Conservation (phyloP, 2,797 vertebrate species). For the Pogoniulus pusillus region DNA sequence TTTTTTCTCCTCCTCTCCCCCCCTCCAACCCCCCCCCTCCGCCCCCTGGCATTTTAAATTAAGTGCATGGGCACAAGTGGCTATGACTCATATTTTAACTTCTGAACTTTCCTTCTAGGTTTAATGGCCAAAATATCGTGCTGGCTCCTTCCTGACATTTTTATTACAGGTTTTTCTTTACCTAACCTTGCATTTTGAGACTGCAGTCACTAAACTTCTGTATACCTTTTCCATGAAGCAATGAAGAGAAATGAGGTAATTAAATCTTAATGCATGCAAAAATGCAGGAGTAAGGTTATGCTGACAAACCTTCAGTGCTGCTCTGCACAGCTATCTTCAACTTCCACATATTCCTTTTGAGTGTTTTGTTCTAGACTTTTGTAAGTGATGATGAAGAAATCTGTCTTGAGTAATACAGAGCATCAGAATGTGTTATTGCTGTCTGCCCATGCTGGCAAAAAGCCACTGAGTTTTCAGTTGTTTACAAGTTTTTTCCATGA, state of each 20-base stretch:
- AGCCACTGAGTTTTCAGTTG: not conserved
- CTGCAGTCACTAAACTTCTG: not conserved
- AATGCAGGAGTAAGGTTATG: not conserved
- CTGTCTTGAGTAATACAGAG: not conserved
- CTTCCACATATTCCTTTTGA: not conserved
- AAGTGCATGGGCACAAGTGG: not conserved
- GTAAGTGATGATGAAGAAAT: not conserved
- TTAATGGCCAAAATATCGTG: not conserved
- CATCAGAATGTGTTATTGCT: not conserved
- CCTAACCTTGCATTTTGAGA: not conserved
- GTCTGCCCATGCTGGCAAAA: not conserved
- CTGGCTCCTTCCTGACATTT: not conserved
- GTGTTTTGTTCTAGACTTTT: not conserved
- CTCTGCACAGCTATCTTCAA: not conserved
- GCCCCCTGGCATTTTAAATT: not conserved
- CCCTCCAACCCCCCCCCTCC: too few species aligned
- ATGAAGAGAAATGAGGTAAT: not conserved
- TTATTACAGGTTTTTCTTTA: not conserved
- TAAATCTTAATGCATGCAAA: not conserved
- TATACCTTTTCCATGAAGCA: not conserved
- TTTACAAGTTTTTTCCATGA: not conserved
- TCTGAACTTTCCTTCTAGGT: not conserved
- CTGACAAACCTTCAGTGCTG: not conserved
- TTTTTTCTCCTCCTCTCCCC: too few species aligned
- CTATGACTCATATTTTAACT: not conserved